Conservation (phyloP, 92 coral and sea anemone species). For the Desmophyllum pertusum region DNA sequence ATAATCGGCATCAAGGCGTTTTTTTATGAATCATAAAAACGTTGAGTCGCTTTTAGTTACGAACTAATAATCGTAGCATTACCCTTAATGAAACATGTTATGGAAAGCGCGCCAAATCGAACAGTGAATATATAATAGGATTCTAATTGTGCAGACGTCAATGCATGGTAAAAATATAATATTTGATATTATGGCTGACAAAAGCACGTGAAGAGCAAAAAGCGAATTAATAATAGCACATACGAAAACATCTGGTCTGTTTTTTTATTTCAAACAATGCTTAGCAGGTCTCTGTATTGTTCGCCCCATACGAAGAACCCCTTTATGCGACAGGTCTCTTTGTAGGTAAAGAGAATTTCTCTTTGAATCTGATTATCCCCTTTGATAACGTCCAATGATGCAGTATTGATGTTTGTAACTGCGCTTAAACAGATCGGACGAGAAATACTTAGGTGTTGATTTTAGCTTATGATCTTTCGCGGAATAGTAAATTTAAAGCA, state of each 20-base stretch:
- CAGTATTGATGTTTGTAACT: background rate
- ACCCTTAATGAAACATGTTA: background rate
- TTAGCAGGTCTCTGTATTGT: conserved; percentile 43
- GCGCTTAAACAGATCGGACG: background rate
- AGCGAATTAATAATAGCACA: conserved; percentile 6
- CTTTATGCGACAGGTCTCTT: conserved; percentile 15
- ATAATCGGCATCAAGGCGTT: background rate
- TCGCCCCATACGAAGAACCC: background rate
- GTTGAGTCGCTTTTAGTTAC: background rate
- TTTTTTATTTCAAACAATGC: conserved; percentile 38
- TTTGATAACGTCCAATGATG: background rate
- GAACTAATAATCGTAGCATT: background rate
- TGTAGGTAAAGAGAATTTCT: conserved; percentile 29
- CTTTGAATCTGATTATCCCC: conserved; percentile 3
- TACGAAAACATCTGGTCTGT: conserved; percentile 38
- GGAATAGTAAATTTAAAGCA: background rate
- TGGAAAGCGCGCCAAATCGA: background rate
- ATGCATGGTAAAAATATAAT: background rate
- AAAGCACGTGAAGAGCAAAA: conserved; percentile 6
- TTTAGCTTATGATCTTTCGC: background rate
- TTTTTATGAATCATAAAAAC: background rate
- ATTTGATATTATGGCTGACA: conserved; percentile 3
- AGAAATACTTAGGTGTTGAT: background rate
- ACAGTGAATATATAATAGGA: conserved; percentile 15
- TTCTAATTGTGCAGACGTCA: conserved; percentile 12